Evolutionary conservation across 2,797 vertebrate genomes (phyloP), one percentile per base, ranked within the genome.

Genomic region (Periophthalmus magnuspinnatus): DNA sequence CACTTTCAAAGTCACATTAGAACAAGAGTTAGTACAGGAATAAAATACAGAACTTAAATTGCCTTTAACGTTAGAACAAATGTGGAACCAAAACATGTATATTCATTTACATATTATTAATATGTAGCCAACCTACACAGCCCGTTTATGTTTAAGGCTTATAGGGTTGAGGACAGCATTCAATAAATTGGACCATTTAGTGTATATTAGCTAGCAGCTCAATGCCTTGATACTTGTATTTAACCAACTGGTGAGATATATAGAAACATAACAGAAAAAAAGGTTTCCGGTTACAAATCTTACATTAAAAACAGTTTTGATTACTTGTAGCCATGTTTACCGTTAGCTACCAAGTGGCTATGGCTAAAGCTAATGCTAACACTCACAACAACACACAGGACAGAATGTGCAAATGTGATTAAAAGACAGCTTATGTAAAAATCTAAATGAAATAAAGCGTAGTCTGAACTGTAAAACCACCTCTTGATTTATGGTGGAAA

Each of bases 301-400:
- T 16, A 45, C 3, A 9, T 9, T n/a, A 28, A 5, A 28, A 19
- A 19, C 11, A 0, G 11, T n/a, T 28, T 5, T 38, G 3, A 16
- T n/a, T 9, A 28, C 3, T 21, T 45, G n/a, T 21, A 22, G 16
- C 33, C 0, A 36, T 56, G 50, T 48, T 54, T 67, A 21, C 16
- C n/a, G 34, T 67, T 67, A 56, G 52, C 65, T n/a, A n/a, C n/a
- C n/a, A n/a, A 28, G 56, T 67, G 56, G 65, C 65, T n/a, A 56
- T 41, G 67, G 65, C 65, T 34, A 17, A 41, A 56, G 65, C 65
- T 34, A 22, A 3, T 22, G 65, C 52, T 56, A 48, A 21, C 34
- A 11, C 17, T 19, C 24, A 45, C 17, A 34, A 32, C 47, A 65
- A 17, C 38, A 41, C 11, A 65, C 45, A 21, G 65, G 7, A 67